A percentile compares a stretch with the other conserved stretches of the same genome.
These are phyloP conservation scores for Dinocampus coccinellae DNA, from an alignment of 2,888 invertebrate genomes.

Conservation along the genomic window DNA sequence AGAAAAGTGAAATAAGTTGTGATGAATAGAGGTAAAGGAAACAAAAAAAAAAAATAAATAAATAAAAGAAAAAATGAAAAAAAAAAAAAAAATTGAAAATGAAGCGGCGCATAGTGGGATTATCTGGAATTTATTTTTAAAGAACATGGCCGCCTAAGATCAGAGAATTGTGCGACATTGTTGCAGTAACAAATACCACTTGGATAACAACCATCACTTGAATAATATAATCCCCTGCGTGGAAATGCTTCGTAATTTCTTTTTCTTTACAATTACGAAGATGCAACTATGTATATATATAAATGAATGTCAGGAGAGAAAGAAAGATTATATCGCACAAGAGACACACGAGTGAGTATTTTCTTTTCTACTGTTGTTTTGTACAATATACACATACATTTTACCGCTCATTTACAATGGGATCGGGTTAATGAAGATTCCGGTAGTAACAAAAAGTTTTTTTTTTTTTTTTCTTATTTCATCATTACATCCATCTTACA, in stretches of 20 bases:
- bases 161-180: not conserved
- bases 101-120: not conserved
- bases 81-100: not conserved
- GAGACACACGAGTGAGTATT: not conserved
- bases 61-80: no score
- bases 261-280: not conserved
- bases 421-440: constrained; percentile 6
- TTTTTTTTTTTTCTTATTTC: not conserved
- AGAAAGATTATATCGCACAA: not conserved
- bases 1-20: not conserved
- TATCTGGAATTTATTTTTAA: not conserved
- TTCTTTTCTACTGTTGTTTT: not conserved
- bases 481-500: not conserved
- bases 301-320: not conserved
- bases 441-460: not conserved
- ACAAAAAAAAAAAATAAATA: no score
- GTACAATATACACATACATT: not conserved
- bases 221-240: not conserved
- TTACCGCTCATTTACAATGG: not conserved
- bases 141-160: not conserved
- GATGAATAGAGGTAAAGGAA: no score
- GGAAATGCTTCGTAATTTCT: not conserved
- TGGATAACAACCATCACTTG: not conserved
- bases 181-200: not conserved
- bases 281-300: not conserved